Evolutionary conservation across 2,888 invertebrate species (phyloP), one percentile per base, ranked within the genome.

Genomic region (Drosophila anceps): DNA sequence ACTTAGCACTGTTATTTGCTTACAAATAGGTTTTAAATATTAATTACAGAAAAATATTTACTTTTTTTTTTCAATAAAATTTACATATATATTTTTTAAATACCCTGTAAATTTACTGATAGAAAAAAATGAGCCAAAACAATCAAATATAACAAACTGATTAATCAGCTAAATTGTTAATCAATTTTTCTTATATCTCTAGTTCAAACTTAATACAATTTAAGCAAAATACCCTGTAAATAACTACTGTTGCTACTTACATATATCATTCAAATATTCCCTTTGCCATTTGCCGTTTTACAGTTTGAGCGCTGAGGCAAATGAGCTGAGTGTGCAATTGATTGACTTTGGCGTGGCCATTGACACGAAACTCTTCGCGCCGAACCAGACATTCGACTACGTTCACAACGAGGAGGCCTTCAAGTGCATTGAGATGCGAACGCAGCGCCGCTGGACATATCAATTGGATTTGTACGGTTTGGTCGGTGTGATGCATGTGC

Each of bases 321-420:
- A 89, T 27, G 71, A 95, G 63, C 95, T 96, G 44, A 95, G 95
- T 33, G 93, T 98, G 83, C 97, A 97, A 91, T 93, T 99, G 62
- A 98, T 98, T 88, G 99, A 99, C 93, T 97, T 98, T 93, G 99
- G 99, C 37, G 96, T 97, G 90, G 96, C 97, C 80, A 98, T 99
- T 91, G 99, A 99, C 92, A 97, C 98, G 97, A 95, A 95, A 53
- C 93, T 97, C 75, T 97, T 97, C 89, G 96, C 97, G 15, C 94
- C 95, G 76, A 95, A 94, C 50, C 96, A 97, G 37, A 95, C 95
- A 48, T 98, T 98, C 92, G 95, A 94, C 82, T 95, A 95, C 91
- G 94, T 94, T 4, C 82, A 90, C 65, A 76, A 85, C 55, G 96
- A 96, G 3, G 96, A 96, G 90, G 95, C 95, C 67, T 97, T 97